Conservation (phyloP, 2,797 vertebrate species). For the Limosa lapponica region DNA sequence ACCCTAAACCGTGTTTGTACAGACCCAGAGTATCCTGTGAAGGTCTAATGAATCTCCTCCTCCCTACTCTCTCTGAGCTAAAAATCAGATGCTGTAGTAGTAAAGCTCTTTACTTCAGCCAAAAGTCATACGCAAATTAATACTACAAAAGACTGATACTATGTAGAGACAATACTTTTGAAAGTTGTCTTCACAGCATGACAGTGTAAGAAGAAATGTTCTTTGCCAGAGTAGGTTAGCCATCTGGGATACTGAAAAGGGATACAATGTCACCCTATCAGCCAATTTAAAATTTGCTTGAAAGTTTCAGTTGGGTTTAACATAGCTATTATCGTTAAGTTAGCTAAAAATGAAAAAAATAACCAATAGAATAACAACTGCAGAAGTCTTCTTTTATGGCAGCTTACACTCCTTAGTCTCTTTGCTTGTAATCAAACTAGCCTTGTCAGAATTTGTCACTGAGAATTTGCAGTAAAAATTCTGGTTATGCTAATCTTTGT, state of each 20-base stretch:
- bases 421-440: background rate
- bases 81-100: background rate
- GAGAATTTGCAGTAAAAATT: background rate
- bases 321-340: background rate
- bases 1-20: background rate
- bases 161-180: background rate
- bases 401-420: background rate
- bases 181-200: conserved; percentile 10
- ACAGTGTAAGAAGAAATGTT: conserved; percentile 1
- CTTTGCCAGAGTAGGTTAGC: background rate
- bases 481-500: conserved; percentile 42
- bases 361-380: background rate
- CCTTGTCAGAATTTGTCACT: background rate
- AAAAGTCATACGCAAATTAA: background rate
- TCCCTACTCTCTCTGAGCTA: background rate
- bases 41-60: background rate
- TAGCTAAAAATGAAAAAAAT: conserved; percentile 19
- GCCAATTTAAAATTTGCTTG: background rate
- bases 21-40: background rate
- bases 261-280: background rate
- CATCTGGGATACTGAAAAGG: background rate
- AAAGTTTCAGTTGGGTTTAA: conserved; percentile 24
- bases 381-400: background rate
- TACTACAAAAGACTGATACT: background rate
- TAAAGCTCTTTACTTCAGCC: background rate